A percentile compares a stretch with the other conserved stretches of the same genome.
phyloP scores from a whole-genome alignment of 2,797 vertebrate genomes.

The Pteropus rufus region DNA sequence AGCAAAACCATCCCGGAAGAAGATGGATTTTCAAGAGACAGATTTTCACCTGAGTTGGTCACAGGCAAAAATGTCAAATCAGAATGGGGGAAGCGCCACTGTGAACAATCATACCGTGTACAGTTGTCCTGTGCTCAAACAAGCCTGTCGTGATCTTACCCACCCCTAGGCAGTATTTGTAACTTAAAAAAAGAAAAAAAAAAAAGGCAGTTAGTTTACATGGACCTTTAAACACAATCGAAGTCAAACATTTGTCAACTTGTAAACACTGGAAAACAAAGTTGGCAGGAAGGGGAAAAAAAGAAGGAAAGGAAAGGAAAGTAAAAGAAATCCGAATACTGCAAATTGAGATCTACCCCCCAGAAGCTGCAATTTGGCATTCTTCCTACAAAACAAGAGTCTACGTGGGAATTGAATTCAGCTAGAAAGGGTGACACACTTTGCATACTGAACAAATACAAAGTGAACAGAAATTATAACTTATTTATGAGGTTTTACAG shows the following conservation, averaged over 20 bases:
- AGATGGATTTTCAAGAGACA: constrained; percentile 73
- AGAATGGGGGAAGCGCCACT: constrained; percentile 77
- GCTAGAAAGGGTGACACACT: constrained; percentile 79
- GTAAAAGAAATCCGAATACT: constrained; percentile 81
- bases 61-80: constrained; percentile 74
- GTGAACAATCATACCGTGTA: constrained; percentile 81
- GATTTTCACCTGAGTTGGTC: constrained; percentile 79
- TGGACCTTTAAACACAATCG: constrained; percentile 84
- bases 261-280: constrained; percentile 87
- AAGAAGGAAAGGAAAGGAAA: constrained; percentile 45
- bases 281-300: constrained; percentile 74
- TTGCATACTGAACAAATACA: constrained; percentile 82
- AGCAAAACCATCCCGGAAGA: constrained; percentile 35
- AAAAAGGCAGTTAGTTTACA: constrained; percentile 88
- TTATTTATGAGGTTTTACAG: constrained; percentile 83
- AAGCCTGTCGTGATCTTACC: constrained; percentile 88
- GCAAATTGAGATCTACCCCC: constrained; percentile 84
- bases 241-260: constrained; percentile 81
- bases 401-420: constrained; percentile 75
- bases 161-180: constrained; percentile 78
- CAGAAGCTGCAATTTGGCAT: constrained; percentile 83
- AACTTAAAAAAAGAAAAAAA: constrained; percentile 66
- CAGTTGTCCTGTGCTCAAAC: constrained; percentile 86
- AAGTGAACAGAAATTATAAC: constrained; percentile 83
- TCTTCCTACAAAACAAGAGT: constrained; percentile 76